These are phyloP conservation scores for Sakesphorus luctuosus DNA, from an alignment of 2,113 vertebrate genomes.

Conservation along the genomic window DNA sequence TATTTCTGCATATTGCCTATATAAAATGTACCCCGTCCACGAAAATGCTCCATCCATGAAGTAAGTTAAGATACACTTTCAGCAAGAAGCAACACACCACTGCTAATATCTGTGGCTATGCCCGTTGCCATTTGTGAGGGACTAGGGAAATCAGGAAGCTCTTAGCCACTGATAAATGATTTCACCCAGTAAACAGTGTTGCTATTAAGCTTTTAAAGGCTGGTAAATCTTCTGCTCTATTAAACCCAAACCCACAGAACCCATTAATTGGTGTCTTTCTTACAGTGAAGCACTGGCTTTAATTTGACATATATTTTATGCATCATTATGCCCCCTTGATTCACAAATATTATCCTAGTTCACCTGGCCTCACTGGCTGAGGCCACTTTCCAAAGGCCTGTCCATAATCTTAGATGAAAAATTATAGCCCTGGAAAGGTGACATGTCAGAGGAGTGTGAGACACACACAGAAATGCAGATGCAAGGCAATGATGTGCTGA, in stretches of 20 bases:
- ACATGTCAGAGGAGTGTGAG: slow-evolving; percentile 42
- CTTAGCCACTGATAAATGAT: slow-evolving; percentile 65
- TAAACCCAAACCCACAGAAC: slow-evolving; percentile 61
- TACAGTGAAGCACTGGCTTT: slow-evolving; percentile 66
- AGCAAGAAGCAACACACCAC: background rate
- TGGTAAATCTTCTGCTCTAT: slow-evolving; percentile 79
- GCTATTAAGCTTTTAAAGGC: slow-evolving; percentile 72
- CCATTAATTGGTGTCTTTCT: slow-evolving; percentile 77
- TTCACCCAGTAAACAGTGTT: slow-evolving; percentile 7
- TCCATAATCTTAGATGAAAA: slow-evolving; percentile 62
- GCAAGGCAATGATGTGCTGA: slow-evolving; percentile 37
- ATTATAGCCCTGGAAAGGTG: slow-evolving; percentile 61
- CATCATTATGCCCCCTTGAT: slow-evolving; percentile 46
- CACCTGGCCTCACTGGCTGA: background rate
- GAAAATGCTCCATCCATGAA: background rate
- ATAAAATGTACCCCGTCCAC: background rate
- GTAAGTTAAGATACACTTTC: background rate
- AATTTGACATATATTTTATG: slow-evolving; percentile 72
- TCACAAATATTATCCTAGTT: slow-evolving; percentile 69
- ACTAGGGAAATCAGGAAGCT: background rate
- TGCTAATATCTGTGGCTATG: background rate
- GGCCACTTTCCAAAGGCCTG: slow-evolving; percentile 60
- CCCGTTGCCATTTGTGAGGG: slow-evolving; percentile 6
- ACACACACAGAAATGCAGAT: background rate
- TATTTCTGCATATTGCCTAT: background rate